phyloP scores from a whole-genome alignment of 2,113 vertebrate genomes.

The Notiomystis cincta region DNA sequence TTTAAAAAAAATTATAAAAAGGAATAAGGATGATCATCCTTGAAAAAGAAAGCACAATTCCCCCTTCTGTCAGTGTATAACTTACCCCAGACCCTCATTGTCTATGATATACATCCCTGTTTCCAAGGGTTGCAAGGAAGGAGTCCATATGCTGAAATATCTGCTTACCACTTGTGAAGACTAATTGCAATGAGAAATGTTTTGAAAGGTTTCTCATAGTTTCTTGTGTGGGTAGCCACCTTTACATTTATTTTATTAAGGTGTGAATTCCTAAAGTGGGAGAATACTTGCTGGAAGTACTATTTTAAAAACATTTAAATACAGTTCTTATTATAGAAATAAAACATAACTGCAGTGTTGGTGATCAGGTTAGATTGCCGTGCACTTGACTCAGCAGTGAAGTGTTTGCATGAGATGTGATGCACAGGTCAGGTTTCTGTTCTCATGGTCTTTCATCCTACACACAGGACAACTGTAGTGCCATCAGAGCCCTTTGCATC shows the following conservation, averaged over 20 bases:
- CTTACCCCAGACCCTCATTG: neutral
- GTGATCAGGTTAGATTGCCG: neutral
- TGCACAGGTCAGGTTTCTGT: neutral
- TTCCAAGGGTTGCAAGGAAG: neutral
- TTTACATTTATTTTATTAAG: neutral
- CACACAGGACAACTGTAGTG: neutral
- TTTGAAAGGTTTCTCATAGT: neutral
- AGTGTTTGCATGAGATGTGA: neutral
- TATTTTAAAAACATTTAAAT: neutral
- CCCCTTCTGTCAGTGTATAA: neutral
- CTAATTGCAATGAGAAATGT: neutral
- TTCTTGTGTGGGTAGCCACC: neutral
- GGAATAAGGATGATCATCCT: neutral
- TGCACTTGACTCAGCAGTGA: neutral
- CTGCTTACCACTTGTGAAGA: neutral
- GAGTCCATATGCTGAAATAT: neutral
- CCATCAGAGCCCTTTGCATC: neutral
- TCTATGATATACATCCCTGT: rapidly evolving
- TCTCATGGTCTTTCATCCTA: neutral
- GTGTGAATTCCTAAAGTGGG: neutral
- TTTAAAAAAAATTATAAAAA: neutral
- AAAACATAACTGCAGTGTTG: neutral
- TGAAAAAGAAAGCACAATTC: neutral
- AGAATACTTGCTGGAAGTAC: neutral
- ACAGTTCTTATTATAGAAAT: neutral